phyloP scores from a whole-genome alignment of 2,888 invertebrate genomes.

The Hyalella azteca region DNA sequence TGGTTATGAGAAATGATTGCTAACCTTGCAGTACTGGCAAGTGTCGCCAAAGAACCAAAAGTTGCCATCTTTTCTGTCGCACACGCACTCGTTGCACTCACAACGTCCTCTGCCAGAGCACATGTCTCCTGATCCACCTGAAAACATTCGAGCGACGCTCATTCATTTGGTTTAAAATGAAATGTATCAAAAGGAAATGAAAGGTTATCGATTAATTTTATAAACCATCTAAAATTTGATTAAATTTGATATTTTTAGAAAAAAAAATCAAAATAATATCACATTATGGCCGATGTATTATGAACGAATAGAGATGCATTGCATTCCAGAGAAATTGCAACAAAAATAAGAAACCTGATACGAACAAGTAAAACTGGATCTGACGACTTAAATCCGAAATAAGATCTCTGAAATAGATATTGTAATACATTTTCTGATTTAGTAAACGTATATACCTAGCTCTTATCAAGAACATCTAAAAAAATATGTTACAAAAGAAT shows the following conservation, averaged over 20 bases:
- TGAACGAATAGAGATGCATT: too few species aligned
- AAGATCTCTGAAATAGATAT: too few species aligned
- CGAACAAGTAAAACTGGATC: too few species aligned
- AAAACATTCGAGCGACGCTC: background rate
- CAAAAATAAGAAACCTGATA: too few species aligned
- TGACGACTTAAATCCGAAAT: too few species aligned
- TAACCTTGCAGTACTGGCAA: background rate
- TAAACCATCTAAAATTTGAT: background rate
- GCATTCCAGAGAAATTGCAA: too few species aligned
- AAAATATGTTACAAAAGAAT: too few species aligned
- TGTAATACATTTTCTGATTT: too few species aligned
- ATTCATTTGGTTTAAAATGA: background rate
- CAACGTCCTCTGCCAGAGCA: background rate
- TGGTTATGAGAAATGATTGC: too few species aligned
- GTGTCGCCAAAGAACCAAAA: background rate
- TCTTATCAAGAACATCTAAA: too few species aligned
- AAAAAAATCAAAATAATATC: background rate
- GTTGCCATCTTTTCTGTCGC: background rate
- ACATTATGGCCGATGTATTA: background rate
- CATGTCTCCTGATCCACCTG: background rate
- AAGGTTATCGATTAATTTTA: background rate
- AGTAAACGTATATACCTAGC: too few species aligned
- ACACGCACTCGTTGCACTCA: background rate
- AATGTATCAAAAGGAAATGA: background rate
- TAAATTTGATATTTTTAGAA: background rate